Conservation (phyloP, 1,140 invertebrate species). For the Streblospio benedicti region DNA sequence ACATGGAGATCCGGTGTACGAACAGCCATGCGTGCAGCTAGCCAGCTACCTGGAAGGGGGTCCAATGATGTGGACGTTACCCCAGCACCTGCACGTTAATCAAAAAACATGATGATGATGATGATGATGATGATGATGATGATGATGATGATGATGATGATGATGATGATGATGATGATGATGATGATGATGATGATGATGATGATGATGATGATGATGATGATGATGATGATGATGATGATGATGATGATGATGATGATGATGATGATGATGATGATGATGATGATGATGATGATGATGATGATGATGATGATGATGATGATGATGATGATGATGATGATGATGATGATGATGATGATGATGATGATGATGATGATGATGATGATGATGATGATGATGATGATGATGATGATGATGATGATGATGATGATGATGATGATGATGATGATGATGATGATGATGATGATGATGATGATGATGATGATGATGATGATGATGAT, state of each 20-base stretch:
- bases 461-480: slow-evolving; percentile 15
- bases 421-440: slow-evolving; percentile 15
- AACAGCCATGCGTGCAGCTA: too few species aligned
- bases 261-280: slow-evolving; percentile 12
- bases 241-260: slow-evolving; percentile 8
- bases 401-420: slow-evolving; percentile 17
- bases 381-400: slow-evolving; percentile 16
- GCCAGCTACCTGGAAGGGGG: too few species aligned
- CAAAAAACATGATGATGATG: slow-evolving; percentile 20
- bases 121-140: slow-evolving; percentile 18
- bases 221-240: slow-evolving; percentile 15
- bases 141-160: slow-evolving; percentile 10
- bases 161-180: slow-evolving; percentile 13
- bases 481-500: slow-evolving; percentile 15
- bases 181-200: slow-evolving; percentile 15
- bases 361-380: slow-evolving; percentile 17
- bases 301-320: slow-evolving; percentile 16
- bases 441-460: slow-evolving; percentile 14
- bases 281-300: slow-evolving; percentile 16
- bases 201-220: slow-evolving; percentile 16
- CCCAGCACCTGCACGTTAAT: too few species aligned
- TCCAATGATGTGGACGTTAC: too few species aligned
- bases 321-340: slow-evolving; percentile 13
- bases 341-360: slow-evolving; percentile 15
- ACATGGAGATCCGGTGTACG: too few species aligned